A percentile compares a stretch with the other conserved stretches of the same genome.
Evolutionary conservation across 1,140 invertebrate species (phyloP).

Genomic region (Metaphire vulgaris): DNA sequence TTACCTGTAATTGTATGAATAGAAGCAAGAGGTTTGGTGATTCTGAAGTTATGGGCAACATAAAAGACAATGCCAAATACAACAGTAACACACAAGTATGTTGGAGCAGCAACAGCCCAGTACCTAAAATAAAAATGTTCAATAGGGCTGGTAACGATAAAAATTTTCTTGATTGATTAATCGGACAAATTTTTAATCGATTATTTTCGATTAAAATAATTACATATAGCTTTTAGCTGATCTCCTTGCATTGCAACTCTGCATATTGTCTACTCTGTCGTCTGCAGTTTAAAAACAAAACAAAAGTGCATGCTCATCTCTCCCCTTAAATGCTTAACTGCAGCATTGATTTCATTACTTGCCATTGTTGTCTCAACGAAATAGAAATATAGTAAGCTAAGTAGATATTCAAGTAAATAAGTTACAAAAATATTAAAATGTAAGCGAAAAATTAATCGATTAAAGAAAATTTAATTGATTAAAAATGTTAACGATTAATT

Average conservation of each 20-base stretch:
- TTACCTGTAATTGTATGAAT: conserved; percentile 65
- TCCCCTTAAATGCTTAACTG: no score
- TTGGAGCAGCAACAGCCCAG: conserved; percentile 77
- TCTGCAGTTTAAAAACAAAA: not conserved
- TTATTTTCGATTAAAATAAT: not conserved
- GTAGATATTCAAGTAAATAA: no score
- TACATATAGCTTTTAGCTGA: no score
- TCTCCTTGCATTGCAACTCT: no score
- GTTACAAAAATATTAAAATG: no score
- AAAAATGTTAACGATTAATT: no score
- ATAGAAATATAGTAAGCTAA: no score
- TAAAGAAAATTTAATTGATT: no score
- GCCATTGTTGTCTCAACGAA: no score
- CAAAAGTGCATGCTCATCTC: not conserved
- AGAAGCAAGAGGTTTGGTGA: conserved; percentile 67
- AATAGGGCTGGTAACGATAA: not conserved
- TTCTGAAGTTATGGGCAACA: conserved; percentile 69
- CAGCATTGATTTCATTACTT: no score
- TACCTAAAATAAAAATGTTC: conserved; percentile 53
- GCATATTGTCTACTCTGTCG: no score
- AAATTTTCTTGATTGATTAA: not conserved
- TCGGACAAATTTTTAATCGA: not conserved
- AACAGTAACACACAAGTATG: conserved; percentile 65
- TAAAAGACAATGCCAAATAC: conserved; percentile 73
- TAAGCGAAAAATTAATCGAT: no score